phyloP scores from a whole-genome alignment of 2,888 invertebrate species.

The Meandrusa payeni region DNA sequence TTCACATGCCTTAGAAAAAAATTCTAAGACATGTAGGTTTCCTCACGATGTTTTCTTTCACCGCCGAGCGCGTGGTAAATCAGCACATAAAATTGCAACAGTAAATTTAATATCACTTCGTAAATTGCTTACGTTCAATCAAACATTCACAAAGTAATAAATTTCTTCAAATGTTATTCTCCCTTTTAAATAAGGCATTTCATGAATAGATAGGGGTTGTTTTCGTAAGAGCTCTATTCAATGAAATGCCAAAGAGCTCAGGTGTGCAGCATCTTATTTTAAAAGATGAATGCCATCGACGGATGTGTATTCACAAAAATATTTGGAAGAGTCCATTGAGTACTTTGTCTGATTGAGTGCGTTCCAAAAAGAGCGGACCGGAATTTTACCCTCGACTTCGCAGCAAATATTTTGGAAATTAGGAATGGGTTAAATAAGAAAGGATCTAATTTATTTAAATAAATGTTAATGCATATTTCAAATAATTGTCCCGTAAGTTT shows the following conservation, averaged over 20 bases:
- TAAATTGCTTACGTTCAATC: slow-evolving; percentile 2
- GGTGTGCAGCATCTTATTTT: slow-evolving; percentile 40
- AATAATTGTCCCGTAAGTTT: no score
- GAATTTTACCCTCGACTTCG: slow-evolving; percentile 8
- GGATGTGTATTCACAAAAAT: slow-evolving; percentile 42
- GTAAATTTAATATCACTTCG: background rate
- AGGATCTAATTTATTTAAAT: no score
- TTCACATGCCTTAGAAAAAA: no score
- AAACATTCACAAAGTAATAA: slow-evolving; percentile 36
- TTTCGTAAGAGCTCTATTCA: slow-evolving; percentile 57
- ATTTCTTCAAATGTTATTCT: slow-evolving; percentile 38
- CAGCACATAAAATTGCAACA: no score
- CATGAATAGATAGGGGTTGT: slow-evolving; percentile 49
- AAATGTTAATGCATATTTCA: no score
- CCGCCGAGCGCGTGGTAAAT: no score
- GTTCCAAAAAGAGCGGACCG: slow-evolving; percentile 13
- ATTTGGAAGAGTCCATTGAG: slow-evolving; percentile 38
- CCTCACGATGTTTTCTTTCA: no score
- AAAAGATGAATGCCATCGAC: slow-evolving; percentile 46
- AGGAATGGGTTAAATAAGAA: slow-evolving; percentile 3
- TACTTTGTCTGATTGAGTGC: slow-evolving; percentile 40
- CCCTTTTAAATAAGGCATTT: slow-evolving; percentile 52
- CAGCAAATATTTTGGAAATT: slow-evolving; percentile 12
- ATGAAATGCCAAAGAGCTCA: slow-evolving; percentile 52
- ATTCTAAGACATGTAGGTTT: no score